Conservation (phyloP, 2,797 vertebrate species). For the Onychomys arenicola region DNA sequence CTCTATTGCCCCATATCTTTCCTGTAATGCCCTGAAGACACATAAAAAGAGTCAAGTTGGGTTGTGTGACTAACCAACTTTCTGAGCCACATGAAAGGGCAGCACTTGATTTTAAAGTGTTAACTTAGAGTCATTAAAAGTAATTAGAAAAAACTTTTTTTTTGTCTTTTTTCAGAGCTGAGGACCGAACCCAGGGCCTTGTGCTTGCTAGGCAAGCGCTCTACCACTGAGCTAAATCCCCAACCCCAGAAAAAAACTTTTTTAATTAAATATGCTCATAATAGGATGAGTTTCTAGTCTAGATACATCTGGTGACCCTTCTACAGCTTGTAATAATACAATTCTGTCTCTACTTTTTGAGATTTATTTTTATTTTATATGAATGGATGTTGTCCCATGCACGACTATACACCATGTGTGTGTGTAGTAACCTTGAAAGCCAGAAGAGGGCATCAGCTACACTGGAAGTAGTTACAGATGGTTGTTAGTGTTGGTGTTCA, state of each 20-base stretch:
- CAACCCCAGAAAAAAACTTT: not conserved
- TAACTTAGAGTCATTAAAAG: not conserved
- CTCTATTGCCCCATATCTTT: not conserved
- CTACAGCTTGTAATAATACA: not conserved
- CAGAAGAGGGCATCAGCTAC: not conserved
- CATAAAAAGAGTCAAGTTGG: not conserved
- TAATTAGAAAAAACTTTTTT: conserved; percentile 4
- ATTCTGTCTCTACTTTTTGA: not conserved
- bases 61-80: not conserved
- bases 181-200: too few species aligned
- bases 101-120: conserved; percentile 1
- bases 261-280: not conserved
- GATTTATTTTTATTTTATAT: not conserved
- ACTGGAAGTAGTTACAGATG: not conserved
- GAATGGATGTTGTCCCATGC: too few species aligned
- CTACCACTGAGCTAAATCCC: too few species aligned
- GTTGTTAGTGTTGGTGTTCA: not conserved
- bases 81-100: not conserved
- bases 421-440: not conserved
- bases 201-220: too few species aligned
- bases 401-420: not conserved
- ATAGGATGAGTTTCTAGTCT: not conserved
- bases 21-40: not conserved
- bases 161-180: too few species aligned
- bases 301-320: not conserved